These are phyloP conservation scores for Ibycter americanus DNA, from an alignment of 2,797 vertebrate species.

Conservation along the genomic window DNA sequence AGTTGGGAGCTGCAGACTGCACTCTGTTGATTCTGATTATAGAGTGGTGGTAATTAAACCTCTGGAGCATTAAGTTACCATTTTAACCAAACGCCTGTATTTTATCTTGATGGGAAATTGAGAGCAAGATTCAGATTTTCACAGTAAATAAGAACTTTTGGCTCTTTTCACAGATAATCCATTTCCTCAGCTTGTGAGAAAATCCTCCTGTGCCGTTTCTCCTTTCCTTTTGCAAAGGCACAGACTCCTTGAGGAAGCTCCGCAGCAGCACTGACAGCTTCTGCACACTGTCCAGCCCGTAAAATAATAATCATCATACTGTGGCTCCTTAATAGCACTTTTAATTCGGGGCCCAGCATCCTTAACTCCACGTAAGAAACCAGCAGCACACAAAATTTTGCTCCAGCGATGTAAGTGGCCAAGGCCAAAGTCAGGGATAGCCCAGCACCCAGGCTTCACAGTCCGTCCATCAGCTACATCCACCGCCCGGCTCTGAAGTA, in stretches of 20 bases:
- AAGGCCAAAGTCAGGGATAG: not conserved
- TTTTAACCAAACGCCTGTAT: conserved; percentile 62
- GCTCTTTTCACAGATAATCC: conserved; percentile 14
- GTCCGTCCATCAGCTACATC: not conserved
- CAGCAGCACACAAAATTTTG: not conserved
- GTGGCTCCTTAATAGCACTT: not conserved
- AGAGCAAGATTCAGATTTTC: conserved; percentile 39
- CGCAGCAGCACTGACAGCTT: not conserved
- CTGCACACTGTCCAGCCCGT: not conserved
- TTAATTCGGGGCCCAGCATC: not conserved
- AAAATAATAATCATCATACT: not conserved
- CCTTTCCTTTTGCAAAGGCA: not conserved
- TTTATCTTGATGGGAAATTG: conserved; percentile 58
- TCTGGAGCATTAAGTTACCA: conserved; percentile 59
- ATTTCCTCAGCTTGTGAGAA: conserved; percentile 11
- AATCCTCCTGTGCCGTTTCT: not conserved
- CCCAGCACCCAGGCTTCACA: not conserved
- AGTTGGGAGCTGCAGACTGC: conserved; percentile 4
- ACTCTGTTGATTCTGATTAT: conserved; percentile 11
- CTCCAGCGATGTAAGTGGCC: not conserved
- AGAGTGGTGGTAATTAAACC: conserved; percentile 54
- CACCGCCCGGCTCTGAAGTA: not conserved
- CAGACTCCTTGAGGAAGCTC: not conserved
- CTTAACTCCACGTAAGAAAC: not conserved
- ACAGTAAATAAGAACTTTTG: conserved; percentile 56